phyloP scores from a whole-genome alignment of 2,888 invertebrate genomes.

The Pelosia muscerda region DNA sequence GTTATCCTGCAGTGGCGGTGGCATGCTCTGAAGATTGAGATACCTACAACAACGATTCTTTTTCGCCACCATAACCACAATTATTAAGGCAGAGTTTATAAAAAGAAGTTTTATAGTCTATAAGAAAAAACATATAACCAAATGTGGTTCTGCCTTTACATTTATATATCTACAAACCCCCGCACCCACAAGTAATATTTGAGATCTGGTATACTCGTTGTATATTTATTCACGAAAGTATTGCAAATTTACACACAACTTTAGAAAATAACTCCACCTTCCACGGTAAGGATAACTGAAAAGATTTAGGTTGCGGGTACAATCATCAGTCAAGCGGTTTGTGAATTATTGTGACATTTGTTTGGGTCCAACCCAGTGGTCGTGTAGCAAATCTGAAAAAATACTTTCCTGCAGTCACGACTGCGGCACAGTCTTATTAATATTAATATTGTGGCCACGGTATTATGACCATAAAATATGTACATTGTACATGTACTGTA shows the following conservation, averaged over 20 bases:
- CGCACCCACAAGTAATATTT: slow-evolving; percentile 46
- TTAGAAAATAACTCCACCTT: slow-evolving; percentile 59
- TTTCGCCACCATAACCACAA: slow-evolving; percentile 29
- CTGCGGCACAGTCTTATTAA: not conserved
- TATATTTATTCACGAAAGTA: slow-evolving; percentile 36
- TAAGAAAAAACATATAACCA: too few species aligned
- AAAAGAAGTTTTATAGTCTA: too few species aligned
- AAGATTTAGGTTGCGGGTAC: slow-evolving; percentile 65
- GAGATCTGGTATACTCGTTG: slow-evolving; percentile 41
- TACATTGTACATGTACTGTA: slow-evolving; percentile 15
- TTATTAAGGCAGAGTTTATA: slow-evolving; percentile 29
- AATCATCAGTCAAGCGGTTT: slow-evolving; percentile 64
- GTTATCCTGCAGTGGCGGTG: too few species aligned
- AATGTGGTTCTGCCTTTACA: slow-evolving; percentile 7
- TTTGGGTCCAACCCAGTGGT: slow-evolving; percentile 39
- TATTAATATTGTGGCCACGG: not conserved
- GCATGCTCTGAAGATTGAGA: too few species aligned
- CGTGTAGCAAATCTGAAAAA: slow-evolving; percentile 36
- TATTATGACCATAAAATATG: slow-evolving; percentile 25
- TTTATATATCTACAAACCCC: slow-evolving; percentile 36
- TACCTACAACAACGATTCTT: slow-evolving; percentile 34
- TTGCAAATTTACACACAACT: slow-evolving; percentile 38
- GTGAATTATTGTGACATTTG: slow-evolving; percentile 67
- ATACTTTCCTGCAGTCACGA: slow-evolving; percentile 15
- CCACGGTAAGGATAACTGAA: slow-evolving; percentile 61